Base-by-base conservation (phyloP, 2,113 vertebrate species). In the Stegostoma tigrinum region DNA sequence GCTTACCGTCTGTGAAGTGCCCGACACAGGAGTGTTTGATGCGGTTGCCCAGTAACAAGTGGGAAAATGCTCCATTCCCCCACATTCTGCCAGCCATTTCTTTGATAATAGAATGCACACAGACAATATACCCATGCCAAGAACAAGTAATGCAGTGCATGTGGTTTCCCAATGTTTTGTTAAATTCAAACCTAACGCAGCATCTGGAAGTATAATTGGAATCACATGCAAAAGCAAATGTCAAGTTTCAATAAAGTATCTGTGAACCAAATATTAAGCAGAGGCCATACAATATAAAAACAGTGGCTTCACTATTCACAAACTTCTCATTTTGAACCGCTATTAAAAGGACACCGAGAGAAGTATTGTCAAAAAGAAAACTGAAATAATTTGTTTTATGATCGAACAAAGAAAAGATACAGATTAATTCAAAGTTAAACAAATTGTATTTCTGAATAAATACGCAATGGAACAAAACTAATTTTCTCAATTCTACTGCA, bases 171-270 rank as follows among this genome's bases (percentile, higher is more conserved):
- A 68, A 68, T 70, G 38, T 68, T 94, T 94, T 67, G 91, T 68
- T 94, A 67, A 94, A 94, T 94, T 94, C 64, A 68, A 94, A 70
- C 91, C 91, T 94, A 94, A 94, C 64, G 27, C 38, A 68, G 64
- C 91, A 68, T 94, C 91, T 66, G 64, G 23, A 38, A 94, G n/a
- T n/a, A 42, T 94, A 94, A 94, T 67, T 94, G 55, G 66, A 94
- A 68, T 94, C 91, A 94, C 91, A 94, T 94, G 66, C n/a, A 94
- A 94, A 93, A 94, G 64, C 66, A 68, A 67, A 94, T 68, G 91
- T 94, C 66, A 67, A n/a, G 67, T 21, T 94, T 68, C 91, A 94
- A 68, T 94, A 68, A 94, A 94, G 30, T 68, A 68, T 94, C n/a
- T 94, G n/a, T 94, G 38, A 68, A 70, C 64, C 91, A 94, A 17